Evolutionary conservation across 1,140 invertebrate species (phyloP).

Genomic region (Papilio dardanus): DNA sequence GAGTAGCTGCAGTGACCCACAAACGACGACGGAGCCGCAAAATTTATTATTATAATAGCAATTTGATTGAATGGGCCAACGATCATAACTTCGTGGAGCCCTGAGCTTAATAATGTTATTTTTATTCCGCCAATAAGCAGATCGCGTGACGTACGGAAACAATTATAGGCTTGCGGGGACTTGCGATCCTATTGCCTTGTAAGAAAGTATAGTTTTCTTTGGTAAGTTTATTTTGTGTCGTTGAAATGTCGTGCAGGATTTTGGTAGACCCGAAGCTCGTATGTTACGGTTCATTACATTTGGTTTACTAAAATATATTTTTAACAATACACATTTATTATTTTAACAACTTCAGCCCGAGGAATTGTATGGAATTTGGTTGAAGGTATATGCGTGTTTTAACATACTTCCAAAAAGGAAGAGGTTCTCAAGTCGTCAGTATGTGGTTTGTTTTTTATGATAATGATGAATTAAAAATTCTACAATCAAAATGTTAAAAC

Average conservation of each 20-base stretch:
- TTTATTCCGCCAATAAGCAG: conserved; percentile 51
- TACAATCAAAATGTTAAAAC: neutral
- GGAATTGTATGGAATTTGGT: neutral
- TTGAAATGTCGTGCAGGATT: conserved; percentile 27
- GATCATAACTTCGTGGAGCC: conserved; percentile 37
- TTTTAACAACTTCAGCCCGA: neutral
- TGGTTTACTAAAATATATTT: conserved; percentile 6
- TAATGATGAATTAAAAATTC: neutral
- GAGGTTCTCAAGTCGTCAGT: too few species aligned
- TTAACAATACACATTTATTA: neutral
- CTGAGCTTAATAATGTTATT: conserved; percentile 49
- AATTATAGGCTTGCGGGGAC: conserved; percentile 38
- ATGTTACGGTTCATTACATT: conserved; percentile 19
- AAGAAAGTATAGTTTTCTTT: conserved; percentile 45
- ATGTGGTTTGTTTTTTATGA: neutral
- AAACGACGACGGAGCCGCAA: conserved; percentile 27
- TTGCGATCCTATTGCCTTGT: conserved; percentile 40
- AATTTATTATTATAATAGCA: conserved; percentile 40
- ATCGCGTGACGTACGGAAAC: conserved; percentile 53
- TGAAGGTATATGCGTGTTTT: neutral
- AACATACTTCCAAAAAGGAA: neutral
- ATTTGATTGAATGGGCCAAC: conserved; percentile 36
- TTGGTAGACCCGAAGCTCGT: conserved; percentile 1
- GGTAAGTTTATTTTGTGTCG: conserved; percentile 2
- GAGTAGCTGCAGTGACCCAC: conserved; percentile 27